Evolutionary conservation across 2,113 vertebrate species (phyloP).

Genomic region (Oreotrochilus melanogaster): DNA sequence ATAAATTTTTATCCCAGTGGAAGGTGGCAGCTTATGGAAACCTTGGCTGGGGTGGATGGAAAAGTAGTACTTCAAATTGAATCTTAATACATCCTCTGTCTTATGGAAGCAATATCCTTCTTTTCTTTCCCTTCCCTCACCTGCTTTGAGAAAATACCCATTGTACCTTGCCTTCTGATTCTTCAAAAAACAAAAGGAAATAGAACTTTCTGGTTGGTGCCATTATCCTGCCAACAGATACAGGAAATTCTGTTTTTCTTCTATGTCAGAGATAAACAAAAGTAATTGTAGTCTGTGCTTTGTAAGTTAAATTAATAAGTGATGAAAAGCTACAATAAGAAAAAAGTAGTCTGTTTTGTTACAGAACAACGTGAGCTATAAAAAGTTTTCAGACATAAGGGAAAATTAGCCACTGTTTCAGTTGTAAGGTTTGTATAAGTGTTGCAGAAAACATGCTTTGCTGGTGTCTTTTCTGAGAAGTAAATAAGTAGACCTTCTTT

Average conservation of each 20-base stretch:
- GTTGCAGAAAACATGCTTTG: background rate
- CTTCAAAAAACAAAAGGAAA: background rate
- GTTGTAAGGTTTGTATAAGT: background rate
- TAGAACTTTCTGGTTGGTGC: background rate
- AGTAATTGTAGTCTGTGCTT: background rate
- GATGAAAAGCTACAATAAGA: slow-evolving; percentile 17
- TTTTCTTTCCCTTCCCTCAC: too few relatives aligned
- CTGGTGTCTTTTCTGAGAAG: background rate
- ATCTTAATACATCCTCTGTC: background rate
- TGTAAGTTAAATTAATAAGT: slow-evolving; percentile 27
- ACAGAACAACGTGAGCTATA: background rate
- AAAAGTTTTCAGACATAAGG: background rate
- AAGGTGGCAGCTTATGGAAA: background rate
- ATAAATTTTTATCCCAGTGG: background rate
- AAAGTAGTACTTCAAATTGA: background rate
- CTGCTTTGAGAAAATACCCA: background rate
- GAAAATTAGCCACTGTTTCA: background rate
- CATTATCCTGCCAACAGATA: background rate
- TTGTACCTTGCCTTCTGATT: background rate
- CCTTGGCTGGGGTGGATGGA: background rate
- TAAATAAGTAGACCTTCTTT: background rate
- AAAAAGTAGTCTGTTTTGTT: background rate
- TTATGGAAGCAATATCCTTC: background rate
- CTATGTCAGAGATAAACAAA: background rate
- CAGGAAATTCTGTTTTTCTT: slow-evolving; percentile 2